phyloP scores from a whole-genome alignment of 1,140 invertebrate species.

The Uloborus diversus region DNA sequence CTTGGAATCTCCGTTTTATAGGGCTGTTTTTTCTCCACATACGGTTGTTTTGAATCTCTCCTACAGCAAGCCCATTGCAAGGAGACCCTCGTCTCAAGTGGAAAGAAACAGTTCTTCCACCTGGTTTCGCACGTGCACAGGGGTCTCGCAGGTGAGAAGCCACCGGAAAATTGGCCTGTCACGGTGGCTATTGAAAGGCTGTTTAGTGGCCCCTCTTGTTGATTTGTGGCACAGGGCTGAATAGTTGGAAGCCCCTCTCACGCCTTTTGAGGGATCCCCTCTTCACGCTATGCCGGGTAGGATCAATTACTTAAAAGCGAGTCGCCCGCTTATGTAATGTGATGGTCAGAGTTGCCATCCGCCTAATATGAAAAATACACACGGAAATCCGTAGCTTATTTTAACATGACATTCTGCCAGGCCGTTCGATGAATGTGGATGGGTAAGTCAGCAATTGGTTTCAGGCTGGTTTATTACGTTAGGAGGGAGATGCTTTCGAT shows the following conservation, averaged over 20 bases:
- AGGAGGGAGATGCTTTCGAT: not conserved
- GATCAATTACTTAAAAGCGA: constrained; percentile 29
- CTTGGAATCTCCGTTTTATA: too few species aligned
- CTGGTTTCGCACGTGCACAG: constrained; percentile 36
- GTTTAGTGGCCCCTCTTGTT: constrained; percentile 27
- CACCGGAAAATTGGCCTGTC: constrained; percentile 44
- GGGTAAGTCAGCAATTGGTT: not conserved
- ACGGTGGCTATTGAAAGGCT: constrained; percentile 40
- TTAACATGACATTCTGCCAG: constrained; percentile 2
- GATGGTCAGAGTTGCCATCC: constrained; percentile 14
- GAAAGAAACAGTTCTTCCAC: constrained; percentile 1
- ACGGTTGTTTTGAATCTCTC: too few species aligned
- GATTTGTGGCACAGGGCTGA: constrained; percentile 24
- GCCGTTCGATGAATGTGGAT: not conserved
- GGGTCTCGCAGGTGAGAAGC: constrained; percentile 39
- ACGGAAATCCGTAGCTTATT: constrained; percentile 34
- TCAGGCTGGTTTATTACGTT: not conserved
- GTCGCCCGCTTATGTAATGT: constrained; percentile 18
- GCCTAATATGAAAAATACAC: constrained; percentile 16
- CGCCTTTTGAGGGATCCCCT: constrained; percentile 5
- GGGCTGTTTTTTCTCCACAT: too few species aligned
- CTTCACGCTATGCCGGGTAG: constrained; percentile 16
- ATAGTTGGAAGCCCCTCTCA: constrained; percentile 13
- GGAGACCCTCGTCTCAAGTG: not conserved
- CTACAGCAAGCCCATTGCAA: too few species aligned